Evolutionary conservation across 2,888 invertebrate species (phyloP).

Genomic region (Disparrhopalites patrizii): DNA sequence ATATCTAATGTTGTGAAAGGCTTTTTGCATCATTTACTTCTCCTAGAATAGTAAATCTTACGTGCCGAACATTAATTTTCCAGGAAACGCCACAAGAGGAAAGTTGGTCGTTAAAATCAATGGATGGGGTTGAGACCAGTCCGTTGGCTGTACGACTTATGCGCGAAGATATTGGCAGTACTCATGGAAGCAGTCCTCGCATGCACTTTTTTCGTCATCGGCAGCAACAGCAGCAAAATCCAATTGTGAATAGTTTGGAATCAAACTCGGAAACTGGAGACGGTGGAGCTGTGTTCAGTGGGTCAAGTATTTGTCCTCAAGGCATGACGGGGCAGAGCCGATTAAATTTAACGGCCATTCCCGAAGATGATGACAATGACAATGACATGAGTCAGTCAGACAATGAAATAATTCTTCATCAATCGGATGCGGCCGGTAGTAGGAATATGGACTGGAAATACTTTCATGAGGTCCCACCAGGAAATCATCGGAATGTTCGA

Average conservation of each 20-base stretch:
- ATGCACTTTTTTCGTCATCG: slow-evolving; percentile 17
- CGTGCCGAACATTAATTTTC: too few relatives aligned
- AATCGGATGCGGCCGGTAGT: slow-evolving; percentile 19
- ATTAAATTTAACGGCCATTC: slow-evolving; percentile 39
- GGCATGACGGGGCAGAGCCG: slow-evolving; percentile 28
- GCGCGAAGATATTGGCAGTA: slow-evolving; percentile 29
- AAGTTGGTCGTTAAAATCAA: slow-evolving; percentile 37
- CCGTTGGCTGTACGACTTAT: slow-evolving; percentile 33
- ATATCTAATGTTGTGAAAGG: background rate
- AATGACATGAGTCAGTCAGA: slow-evolving; percentile 9
- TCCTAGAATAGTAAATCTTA: background rate
- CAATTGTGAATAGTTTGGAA: slow-evolving; percentile 17
- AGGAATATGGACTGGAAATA: slow-evolving; percentile 23
- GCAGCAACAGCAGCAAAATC: slow-evolving; percentile 12
- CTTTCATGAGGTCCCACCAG: slow-evolving; percentile 4
- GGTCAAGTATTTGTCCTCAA: background rate
- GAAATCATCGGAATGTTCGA: slow-evolving; percentile 4
- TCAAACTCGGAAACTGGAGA: slow-evolving; percentile 16
- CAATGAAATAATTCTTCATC: slow-evolving; percentile 20
- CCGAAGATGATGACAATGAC: slow-evolving; percentile 36
- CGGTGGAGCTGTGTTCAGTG: background rate
- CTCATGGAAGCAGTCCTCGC: slow-evolving; percentile 17
- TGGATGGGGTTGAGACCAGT: slow-evolving; percentile 32
- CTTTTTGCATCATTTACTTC: background rate
- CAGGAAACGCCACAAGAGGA: slow-evolving; percentile 36